Evolutionary conservation across 2,797 vertebrate genomes (phyloP).

Genomic region (Oceanodroma leucorhoa): DNA sequence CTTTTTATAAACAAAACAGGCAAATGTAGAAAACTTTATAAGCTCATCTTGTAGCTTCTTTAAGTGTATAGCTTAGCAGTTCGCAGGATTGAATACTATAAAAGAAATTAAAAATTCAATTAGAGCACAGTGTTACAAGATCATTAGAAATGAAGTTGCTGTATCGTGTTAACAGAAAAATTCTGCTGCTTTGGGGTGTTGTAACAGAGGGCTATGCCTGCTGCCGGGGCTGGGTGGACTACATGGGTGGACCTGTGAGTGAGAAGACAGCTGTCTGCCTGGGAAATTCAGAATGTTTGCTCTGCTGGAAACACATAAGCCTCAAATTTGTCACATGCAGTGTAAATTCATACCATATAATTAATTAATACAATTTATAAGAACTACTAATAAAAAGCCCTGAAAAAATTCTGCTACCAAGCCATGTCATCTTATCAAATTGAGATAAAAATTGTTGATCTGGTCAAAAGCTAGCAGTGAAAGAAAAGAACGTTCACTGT

Average conservation of each 20-base stretch:
- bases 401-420: background rate
- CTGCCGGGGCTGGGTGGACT: background rate
- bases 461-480: background rate
- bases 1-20: conserved; percentile 6
- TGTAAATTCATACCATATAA: background rate
- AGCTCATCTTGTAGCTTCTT: conserved; percentile 20
- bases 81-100: background rate
- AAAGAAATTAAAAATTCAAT: conserved; percentile 50
- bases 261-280: background rate
- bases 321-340: background rate
- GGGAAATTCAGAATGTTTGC: background rate
- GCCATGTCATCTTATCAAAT: background rate
- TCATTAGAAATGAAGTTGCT: background rate
- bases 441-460: background rate
- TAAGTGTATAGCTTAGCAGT: background rate
- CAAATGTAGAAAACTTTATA: conserved; percentile 24
- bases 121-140: background rate
- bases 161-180: background rate
- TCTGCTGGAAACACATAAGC: background rate
- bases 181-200: background rate
- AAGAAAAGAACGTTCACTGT: background rate
- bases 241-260: background rate
- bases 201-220: background rate
- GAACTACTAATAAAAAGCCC: background rate
- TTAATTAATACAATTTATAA: background rate